A percentile compares a stretch with the other conserved stretches of the same genome.
phyloP scores from a whole-genome alignment of 2,113 vertebrate species.

The Brachirus orientalis region DNA sequence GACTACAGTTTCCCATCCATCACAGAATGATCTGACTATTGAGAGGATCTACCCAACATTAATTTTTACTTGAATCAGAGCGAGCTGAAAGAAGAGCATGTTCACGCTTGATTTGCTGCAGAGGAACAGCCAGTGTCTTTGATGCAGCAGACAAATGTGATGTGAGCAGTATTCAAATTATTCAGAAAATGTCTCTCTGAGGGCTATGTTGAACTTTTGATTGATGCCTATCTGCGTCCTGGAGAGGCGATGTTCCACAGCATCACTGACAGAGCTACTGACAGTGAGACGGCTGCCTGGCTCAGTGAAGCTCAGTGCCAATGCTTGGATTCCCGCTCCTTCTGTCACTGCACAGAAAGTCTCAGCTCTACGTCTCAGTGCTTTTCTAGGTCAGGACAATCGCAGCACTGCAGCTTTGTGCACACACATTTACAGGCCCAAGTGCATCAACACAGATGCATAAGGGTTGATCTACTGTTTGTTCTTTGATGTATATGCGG shows the following conservation, averaged over 20 bases:
- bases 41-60: not conserved
- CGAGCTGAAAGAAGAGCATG: slow-evolving; percentile 11
- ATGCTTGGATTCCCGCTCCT: slow-evolving; percentile 60
- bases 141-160: slow-evolving; percentile 45
- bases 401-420: slow-evolving; percentile 57
- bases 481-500: slow-evolving; percentile 9
- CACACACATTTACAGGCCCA: slow-evolving; percentile 14
- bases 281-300: slow-evolving; percentile 49
- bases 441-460: slow-evolving; percentile 3
- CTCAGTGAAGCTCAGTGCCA: slow-evolving; percentile 54
- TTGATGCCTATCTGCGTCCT: slow-evolving; percentile 45
- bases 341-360: slow-evolving; percentile 53
- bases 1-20: not conserved
- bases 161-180: slow-evolving; percentile 35
- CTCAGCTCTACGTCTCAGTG: slow-evolving; percentile 62
- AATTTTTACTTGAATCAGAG: slow-evolving; percentile 18
- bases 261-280: slow-evolving; percentile 16
- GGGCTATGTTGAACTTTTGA: slow-evolving; percentile 60
- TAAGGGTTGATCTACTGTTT: no score
- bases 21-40: not conserved
- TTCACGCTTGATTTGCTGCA: slow-evolving; percentile 41
- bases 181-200: slow-evolving; percentile 27
- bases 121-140: slow-evolving; percentile 26
- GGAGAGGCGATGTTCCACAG: slow-evolving; percentile 40
- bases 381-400: slow-evolving; percentile 77